A percentile compares a stretch with the other conserved stretches of the same genome.
These are phyloP conservation scores for Gonocerus acuteangulatus DNA, from an alignment of 2,888 invertebrate genomes.

Conservation along the genomic window DNA sequence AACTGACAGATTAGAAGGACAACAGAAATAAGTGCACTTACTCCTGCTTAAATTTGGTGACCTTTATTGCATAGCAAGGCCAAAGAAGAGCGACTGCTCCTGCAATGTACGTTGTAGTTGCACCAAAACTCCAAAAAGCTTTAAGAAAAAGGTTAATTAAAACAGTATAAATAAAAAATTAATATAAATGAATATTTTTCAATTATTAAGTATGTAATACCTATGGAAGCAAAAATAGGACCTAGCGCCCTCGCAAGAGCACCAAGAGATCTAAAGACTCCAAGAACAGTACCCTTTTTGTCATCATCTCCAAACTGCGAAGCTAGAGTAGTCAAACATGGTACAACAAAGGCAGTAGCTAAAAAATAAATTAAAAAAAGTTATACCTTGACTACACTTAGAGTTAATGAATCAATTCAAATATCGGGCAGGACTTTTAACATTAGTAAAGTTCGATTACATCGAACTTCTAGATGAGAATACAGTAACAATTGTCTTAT, in stretches of 20 bases:
- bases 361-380: conserved; percentile 38
- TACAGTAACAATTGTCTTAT: too few species aligned
- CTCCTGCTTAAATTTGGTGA: conserved; percentile 27
- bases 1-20: too few species aligned
- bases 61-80: conserved; percentile 48
- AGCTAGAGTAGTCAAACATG: conserved; percentile 88
- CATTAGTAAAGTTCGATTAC: too few species aligned
- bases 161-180: conserved; percentile 24
- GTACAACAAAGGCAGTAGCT: conserved; percentile 90
- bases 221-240: conserved; percentile 76
- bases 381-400: background rate
- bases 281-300: conserved; percentile 87
- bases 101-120: conserved; percentile 68
- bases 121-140: conserved; percentile 90
- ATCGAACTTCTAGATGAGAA: too few species aligned
- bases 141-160: conserved; percentile 26
- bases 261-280: conserved; percentile 88
- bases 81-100: conserved; percentile 69
- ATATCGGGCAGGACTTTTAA: too few species aligned
- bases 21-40: too few species aligned
- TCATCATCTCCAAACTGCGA: conserved; percentile 70
- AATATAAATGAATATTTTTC: conserved; percentile 7
- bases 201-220: conserved; percentile 47
- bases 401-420: too few species aligned
- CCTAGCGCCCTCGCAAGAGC: conserved; percentile 88